Conservation (phyloP, 2,113 vertebrate species). For the Cyanoliseus patagonus region DNA sequence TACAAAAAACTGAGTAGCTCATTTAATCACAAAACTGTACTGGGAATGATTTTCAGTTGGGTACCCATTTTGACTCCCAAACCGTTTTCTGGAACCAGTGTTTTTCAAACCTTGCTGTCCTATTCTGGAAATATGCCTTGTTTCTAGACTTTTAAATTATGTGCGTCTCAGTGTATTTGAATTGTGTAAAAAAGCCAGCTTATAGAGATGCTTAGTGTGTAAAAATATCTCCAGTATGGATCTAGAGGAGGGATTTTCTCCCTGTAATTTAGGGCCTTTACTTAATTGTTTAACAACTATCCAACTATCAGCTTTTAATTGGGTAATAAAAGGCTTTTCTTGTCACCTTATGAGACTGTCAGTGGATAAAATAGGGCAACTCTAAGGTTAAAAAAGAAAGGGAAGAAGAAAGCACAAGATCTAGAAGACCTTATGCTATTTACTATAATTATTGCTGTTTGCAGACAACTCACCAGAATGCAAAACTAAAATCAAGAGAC, state of each 20-base stretch:
- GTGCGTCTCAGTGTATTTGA: not conserved
- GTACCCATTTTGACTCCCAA: not conserved
- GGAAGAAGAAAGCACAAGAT: not conserved
- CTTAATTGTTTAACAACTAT: slow-evolving; percentile 25
- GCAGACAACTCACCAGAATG: not conserved
- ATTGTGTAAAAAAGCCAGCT: not conserved
- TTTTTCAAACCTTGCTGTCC: not conserved
- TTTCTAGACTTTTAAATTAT: not conserved
- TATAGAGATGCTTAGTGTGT: not conserved
- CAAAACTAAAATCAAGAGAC: not conserved
- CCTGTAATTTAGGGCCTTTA: not conserved
- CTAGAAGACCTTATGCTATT: not conserved
- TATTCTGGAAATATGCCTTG: not conserved
- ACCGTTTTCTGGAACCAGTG: not conserved
- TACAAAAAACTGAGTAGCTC: not conserved
- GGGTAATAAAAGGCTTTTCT: slow-evolving; percentile 55
- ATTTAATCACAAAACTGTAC: not conserved
- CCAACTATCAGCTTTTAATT: slow-evolving; percentile 28
- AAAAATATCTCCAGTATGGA: not conserved
- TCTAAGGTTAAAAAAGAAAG: not conserved
- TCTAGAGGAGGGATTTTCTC: not conserved
- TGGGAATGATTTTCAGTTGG: not conserved
- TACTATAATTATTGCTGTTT: not conserved
- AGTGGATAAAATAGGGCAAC: not conserved
- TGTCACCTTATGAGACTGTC: slow-evolving; percentile 22